Conservation (phyloP, 2,797 vertebrate genomes). For the Malurus leucopterus region DNA sequence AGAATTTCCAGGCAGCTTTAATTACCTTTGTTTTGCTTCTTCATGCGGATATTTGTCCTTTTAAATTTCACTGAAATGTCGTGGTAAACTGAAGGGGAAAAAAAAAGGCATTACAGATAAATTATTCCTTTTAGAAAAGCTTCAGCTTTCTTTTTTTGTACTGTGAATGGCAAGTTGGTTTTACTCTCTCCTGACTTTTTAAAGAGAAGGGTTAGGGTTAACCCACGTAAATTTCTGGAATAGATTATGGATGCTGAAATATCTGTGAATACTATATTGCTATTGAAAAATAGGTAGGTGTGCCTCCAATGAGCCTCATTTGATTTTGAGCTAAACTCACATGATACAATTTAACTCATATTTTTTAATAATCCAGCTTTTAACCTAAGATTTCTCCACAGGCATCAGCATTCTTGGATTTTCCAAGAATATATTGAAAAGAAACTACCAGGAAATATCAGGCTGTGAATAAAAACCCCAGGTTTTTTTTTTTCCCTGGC, state of each 20-base stretch:
- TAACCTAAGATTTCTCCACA: neutral
- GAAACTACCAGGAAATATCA: neutral
- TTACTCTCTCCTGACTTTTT: neutral
- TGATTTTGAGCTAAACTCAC: neutral
- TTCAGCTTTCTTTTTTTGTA: neutral
- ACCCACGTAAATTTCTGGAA: neutral
- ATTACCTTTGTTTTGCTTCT: constrained; percentile 84
- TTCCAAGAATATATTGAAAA: neutral
- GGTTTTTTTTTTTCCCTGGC: neutral
- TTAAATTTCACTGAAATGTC: constrained; percentile 82
- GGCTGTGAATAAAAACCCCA: neutral
- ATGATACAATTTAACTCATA: neutral
- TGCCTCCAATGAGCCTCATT: neutral
- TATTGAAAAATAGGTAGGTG: neutral
- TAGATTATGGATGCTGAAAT: neutral
- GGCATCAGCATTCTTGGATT: neutral
- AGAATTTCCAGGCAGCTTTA: neutral
- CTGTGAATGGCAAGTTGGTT: neutral
- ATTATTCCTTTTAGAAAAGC: neutral
- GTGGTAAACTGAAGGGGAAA: constrained; percentile 78
- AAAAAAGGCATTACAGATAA: neutral
- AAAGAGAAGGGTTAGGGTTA: neutral
- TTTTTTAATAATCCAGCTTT: neutral
- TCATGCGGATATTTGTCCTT: constrained; percentile 82
- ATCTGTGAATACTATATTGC: neutral